Evolutionary conservation across 2,113 vertebrate genomes (phyloP).

Genomic region (Donacobius atricapilla): DNA sequence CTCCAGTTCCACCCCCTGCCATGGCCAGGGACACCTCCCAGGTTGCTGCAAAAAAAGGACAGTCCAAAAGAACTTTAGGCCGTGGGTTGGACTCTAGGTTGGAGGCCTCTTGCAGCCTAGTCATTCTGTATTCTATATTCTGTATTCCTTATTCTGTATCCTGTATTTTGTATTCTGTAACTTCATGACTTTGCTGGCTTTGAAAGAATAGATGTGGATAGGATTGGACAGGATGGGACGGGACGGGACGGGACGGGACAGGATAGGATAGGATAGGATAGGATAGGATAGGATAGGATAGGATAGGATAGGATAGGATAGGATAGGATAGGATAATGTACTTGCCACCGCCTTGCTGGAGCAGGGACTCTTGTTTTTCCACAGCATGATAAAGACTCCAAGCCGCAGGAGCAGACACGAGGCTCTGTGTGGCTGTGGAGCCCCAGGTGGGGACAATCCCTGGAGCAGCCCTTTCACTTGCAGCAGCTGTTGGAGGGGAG

Average conservation of each 20-base stretch:
- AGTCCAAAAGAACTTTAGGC: neutral
- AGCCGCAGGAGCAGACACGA: neutral
- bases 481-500: neutral
- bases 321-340: neutral
- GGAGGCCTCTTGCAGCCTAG: neutral
- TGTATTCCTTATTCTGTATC: no score
- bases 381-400: neutral
- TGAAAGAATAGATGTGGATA: neutral
- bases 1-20: neutral
- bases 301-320: accelerated
- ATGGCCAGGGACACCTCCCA: neutral
- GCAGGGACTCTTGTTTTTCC: neutral
- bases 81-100: neutral
- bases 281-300: accelerated
- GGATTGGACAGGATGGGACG: accelerated
- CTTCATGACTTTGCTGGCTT: neutral
- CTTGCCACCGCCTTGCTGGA: neutral
- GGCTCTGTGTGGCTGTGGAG: neutral
- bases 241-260: neutral
- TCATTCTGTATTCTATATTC: neutral
- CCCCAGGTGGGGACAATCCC: neutral
- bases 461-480: neutral
- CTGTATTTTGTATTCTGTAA: neutral
- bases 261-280: neutral
- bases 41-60: neutral